Conservation (phyloP, 35 echinoderm and acorn worm genomes). For the Hemicentrotus pulcherrimus region DNA sequence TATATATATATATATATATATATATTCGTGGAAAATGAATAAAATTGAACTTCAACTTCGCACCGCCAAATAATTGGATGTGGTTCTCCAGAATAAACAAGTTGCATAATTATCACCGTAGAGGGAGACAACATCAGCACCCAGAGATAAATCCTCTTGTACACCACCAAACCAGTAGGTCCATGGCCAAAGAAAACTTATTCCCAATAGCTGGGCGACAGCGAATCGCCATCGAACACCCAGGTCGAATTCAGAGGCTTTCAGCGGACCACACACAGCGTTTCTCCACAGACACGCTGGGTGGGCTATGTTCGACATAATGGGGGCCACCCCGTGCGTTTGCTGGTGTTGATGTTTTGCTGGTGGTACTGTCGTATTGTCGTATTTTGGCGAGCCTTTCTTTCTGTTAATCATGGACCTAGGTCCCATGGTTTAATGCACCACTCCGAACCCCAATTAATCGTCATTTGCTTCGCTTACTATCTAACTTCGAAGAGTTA, state of each 20-base stretch:
- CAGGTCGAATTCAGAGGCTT: neutral
- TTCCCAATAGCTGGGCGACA: neutral
- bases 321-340: slow-evolving; percentile 17
- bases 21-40: too few relatives aligned
- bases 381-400: neutral
- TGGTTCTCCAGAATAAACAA: neutral
- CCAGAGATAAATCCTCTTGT: neutral
- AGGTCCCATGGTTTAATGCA: neutral
- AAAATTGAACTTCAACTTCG: too few relatives aligned
- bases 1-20: too few relatives aligned
- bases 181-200: neutral
- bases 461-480: neutral
- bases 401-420: neutral
- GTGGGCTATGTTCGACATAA: slow-evolving; percentile 7
- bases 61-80: neutral
- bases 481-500: neutral
- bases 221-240: neutral
- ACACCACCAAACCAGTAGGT: neutral
- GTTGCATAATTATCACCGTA: neutral
- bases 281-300: slow-evolving; percentile 20
- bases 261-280: slow-evolving; percentile 31
- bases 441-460: neutral
- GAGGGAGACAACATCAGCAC: neutral
- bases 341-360: neutral
- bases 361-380: neutral